Evolutionary conservation across 2,888 invertebrate species (phyloP).

Genomic region (Synanthedon myopaeformis): DNA sequence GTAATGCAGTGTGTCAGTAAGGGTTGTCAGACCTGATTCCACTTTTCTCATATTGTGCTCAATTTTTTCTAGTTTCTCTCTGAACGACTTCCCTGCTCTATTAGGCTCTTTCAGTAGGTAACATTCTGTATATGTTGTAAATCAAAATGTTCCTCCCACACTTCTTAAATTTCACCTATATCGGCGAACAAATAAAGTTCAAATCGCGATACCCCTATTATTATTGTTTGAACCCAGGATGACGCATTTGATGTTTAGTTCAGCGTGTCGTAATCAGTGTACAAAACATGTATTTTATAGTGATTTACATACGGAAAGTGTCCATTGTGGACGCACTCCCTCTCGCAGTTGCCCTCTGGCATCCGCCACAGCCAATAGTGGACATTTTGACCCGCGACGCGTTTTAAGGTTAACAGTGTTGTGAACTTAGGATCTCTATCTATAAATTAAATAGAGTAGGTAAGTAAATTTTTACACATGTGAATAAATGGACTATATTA

Average conservation of each 20-base stretch:
- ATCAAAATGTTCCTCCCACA: too few relatives aligned
- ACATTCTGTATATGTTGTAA: too few relatives aligned
- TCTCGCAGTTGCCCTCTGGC: constrained; percentile 60
- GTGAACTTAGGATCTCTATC: neutral
- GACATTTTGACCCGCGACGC: constrained; percentile 30
- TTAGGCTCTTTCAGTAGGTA: too few relatives aligned
- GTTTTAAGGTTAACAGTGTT: constrained; percentile 9
- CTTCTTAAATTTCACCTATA: neutral
- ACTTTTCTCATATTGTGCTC: too few relatives aligned
- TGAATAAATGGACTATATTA: too few relatives aligned
- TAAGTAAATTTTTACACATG: too few relatives aligned
- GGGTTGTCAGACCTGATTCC: too few relatives aligned
- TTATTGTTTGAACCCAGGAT: constrained; percentile 17
- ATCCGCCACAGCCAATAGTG: constrained; percentile 30
- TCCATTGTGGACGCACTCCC: constrained; percentile 47
- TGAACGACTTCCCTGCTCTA: too few relatives aligned
- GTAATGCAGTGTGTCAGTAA: too few relatives aligned
- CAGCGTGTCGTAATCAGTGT: constrained; percentile 60
- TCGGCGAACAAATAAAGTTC: neutral
- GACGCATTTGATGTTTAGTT: constrained; percentile 46
- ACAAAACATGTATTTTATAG: constrained; percentile 62
- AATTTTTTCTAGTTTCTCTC: too few relatives aligned
- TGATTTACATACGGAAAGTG: constrained; percentile 62
- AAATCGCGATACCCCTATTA: neutral
- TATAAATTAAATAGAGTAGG: too few relatives aligned